A percentile compares a stretch with the other conserved stretches of the same genome.
phyloP scores from a whole-genome alignment of 2,113 vertebrate genomes.

The Callionymus lyra region DNA sequence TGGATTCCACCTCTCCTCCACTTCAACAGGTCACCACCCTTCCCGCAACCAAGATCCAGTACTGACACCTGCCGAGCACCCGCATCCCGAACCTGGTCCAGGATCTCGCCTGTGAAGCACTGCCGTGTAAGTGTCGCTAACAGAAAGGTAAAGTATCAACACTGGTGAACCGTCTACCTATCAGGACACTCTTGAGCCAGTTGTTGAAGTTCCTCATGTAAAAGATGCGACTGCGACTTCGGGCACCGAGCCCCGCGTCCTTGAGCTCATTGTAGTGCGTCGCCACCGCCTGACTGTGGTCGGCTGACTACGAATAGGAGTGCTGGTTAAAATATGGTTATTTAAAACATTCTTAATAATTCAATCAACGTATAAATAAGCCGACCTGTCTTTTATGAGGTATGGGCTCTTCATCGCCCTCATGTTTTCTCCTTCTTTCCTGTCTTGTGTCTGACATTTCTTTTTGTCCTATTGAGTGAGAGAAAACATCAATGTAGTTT shows the following conservation, averaged over 20 bases:
- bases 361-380: too few species aligned
- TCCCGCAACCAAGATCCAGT: constrained; percentile 92
- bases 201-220: constrained; percentile 98
- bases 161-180: neutral
- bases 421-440: too few species aligned
- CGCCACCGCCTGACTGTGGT: constrained; percentile 80
- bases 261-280: constrained; percentile 89
- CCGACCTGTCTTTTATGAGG: too few species aligned
- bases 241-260: constrained; percentile 80
- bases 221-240: constrained; percentile 86
- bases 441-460: too few species aligned
- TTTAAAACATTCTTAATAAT: too few species aligned
- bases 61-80: constrained; percentile 66
- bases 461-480: too few species aligned
- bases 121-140: neutral
- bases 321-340: too few species aligned
- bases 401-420: too few species aligned
- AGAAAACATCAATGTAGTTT: too few species aligned
- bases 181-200: constrained; percentile 79
- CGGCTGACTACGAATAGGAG: constrained; percentile 10
- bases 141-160: too few species aligned
- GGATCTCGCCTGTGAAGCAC: constrained; percentile 75
- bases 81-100: constrained; percentile 71
- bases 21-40: constrained; percentile 94
- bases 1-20: constrained; percentile 89